These are phyloP conservation scores for Sialia sialis DNA, from an alignment of 2,113 vertebrate species.

Conservation along the genomic window DNA sequence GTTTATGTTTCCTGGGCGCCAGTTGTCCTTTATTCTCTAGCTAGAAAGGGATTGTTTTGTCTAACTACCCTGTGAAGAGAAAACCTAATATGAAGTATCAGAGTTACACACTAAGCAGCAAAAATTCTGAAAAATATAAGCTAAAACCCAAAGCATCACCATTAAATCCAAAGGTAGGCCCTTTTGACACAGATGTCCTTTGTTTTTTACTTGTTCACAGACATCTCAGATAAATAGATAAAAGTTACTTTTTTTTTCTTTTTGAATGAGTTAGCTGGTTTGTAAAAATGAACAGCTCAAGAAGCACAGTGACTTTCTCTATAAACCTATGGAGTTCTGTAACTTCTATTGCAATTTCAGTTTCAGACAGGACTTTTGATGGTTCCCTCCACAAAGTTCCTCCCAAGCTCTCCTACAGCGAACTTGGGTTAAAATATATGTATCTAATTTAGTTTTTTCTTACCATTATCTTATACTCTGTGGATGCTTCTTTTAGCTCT, in stretches of 20 bases:
- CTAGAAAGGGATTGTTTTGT: too few relatives aligned
- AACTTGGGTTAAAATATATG: background rate
- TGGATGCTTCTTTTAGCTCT: background rate
- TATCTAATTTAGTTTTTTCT: background rate
- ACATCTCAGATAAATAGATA: background rate
- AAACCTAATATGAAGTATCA: too few relatives aligned
- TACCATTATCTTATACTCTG: background rate
- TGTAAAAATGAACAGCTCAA: background rate
- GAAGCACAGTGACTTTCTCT: background rate
- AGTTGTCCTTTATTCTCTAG: too few relatives aligned
- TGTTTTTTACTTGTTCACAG: background rate
- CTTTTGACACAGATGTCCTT: background rate
- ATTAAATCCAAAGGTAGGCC: background rate
- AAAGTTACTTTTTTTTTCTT: background rate
- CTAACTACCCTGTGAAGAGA: too few relatives aligned
- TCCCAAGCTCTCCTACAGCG: background rate
- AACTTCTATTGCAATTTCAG: background rate
- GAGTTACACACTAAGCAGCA: too few relatives aligned
- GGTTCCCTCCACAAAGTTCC: background rate
- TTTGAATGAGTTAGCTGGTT: background rate
- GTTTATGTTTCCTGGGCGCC: too few relatives aligned
- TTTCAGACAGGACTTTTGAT: background rate
- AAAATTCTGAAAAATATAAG: too few relatives aligned
- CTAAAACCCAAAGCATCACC: too few relatives aligned
- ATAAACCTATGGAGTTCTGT: background rate